A percentile compares a stretch with the other conserved stretches of the same genome.
phyloP scores from a whole-genome alignment of 1,140 invertebrate species.

The Pogonognathellus flavescens region DNA sequence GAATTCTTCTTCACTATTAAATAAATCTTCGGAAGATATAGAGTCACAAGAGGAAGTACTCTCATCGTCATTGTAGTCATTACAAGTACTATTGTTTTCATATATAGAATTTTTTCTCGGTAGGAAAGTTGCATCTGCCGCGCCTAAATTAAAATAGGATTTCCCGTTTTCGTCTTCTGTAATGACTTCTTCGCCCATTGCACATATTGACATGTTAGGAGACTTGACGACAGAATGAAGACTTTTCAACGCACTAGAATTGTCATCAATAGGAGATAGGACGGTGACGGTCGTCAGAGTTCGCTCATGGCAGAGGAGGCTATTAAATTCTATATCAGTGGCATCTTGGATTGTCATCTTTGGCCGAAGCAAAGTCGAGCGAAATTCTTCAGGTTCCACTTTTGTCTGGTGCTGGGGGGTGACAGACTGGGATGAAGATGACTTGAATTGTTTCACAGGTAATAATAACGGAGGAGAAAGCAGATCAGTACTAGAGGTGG shows the following conservation, averaged over 20 bases:
- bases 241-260: constrained; percentile 23
- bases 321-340: constrained; percentile 56
- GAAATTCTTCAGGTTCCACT: constrained; percentile 43
- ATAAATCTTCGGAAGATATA: constrained; percentile 67
- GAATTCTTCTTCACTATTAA: constrained; percentile 67
- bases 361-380: constrained; percentile 55
- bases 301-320: constrained; percentile 56
- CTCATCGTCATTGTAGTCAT: constrained; percentile 57
- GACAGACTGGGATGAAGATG: constrained; percentile 61
- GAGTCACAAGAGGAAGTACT: constrained; percentile 67
- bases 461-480: constrained; percentile 8
- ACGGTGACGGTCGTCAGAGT: constrained; percentile 57
- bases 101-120: constrained; percentile 68
- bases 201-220: constrained; percentile 18
- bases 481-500: constrained; percentile 4
- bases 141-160: constrained; percentile 87
- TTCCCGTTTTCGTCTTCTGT: constrained; percentile 85
- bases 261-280: constrained; percentile 63
- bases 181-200: constrained; percentile 62
- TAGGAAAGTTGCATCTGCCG: constrained; percentile 73
- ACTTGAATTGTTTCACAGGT: constrained; percentile 62
- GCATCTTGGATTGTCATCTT: constrained; percentile 62
- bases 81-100: constrained; percentile 77
- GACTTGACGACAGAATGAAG: neutral
- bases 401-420: constrained; percentile 32